Evolutionary conservation across 2,888 invertebrate species (phyloP), one percentile per base, ranked within the genome.

Genomic region (Meliscaeva auricollis): DNA sequence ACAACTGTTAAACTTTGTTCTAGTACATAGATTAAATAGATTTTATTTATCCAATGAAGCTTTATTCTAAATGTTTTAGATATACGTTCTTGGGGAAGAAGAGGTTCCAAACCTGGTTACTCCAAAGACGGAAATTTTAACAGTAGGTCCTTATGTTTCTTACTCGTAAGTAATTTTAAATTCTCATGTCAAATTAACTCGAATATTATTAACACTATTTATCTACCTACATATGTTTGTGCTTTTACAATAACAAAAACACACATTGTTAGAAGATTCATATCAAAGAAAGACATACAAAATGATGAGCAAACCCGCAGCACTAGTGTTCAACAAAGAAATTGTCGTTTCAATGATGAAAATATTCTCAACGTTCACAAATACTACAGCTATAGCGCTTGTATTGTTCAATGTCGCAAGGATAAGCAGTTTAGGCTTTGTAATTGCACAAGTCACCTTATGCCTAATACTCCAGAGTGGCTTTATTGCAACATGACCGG

Each of bases 101-200:
- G 96, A 96, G 90, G 94, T 96, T 1, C 96, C 96, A 7, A 94
- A 94, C 35, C 92, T 95, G 56, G 95, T 95, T 0, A 94, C 95
- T 15, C 91, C 94, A 2, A 93, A 94, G 88, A 94, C 94, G 0
- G 94, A 95, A 74, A 93, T 94, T 70, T 90, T 95, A 6, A 92
- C 93, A 82, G 92, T 95, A 6, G 93, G 92, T 1, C 94, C 94
- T 0, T 94, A 94, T 88, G 93, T 94, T 41, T 92, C 93, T 87
- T 93, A 93, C 83, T 93, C 91, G 94, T 94, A 90, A 90, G 89
- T 79, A 35, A 9, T 3, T 50, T 38, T 2, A 11, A 5, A 9
- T 1, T 52, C 2, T 30, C 1, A n/a, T 17, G 0, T 56, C 4
- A 56, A 56, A 4, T 56, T 7, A 15, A 7, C n/a, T n/a, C n/a